Conservation (phyloP, 2,888 invertebrate genomes). For the Phania funesta region DNA sequence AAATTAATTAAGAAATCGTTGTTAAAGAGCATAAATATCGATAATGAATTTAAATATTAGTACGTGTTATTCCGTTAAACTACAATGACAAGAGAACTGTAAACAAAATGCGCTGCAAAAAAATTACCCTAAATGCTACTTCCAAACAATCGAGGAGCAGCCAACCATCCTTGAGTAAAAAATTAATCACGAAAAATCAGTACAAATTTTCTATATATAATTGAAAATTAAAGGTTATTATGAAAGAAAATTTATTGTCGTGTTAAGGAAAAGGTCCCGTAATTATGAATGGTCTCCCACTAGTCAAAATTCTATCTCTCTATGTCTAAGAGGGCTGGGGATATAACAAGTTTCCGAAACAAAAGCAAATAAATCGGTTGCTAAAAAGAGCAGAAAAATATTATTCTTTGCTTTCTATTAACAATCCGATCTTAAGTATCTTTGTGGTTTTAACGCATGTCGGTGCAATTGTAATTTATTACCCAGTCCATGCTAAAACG, state of each 20-base stretch:
- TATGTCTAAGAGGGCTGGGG: no score
- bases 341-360: no score
- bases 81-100: no score
- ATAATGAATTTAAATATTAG: no score
- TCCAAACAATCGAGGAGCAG: background rate
- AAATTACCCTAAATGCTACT: background rate
- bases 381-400: background rate
- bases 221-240: constrained; percentile 8
- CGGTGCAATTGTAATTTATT: background rate
- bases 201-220: background rate
- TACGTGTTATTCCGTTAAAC: no score
- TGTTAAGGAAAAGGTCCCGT: background rate
- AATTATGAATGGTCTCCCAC: no score
- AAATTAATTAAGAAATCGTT: no score
- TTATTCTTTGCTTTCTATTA: background rate
- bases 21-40: no score
- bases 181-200: constrained; percentile 11
- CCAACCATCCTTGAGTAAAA: background rate
- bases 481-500: background rate
- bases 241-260: background rate
- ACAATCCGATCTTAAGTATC: background rate
- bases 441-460: background rate
- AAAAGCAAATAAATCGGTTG: no score
- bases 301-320: no score
- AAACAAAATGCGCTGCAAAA: no score